Evolutionary conservation across 2,113 vertebrate genomes (phyloP).

Genomic region (Probosciger aterrimus): DNA sequence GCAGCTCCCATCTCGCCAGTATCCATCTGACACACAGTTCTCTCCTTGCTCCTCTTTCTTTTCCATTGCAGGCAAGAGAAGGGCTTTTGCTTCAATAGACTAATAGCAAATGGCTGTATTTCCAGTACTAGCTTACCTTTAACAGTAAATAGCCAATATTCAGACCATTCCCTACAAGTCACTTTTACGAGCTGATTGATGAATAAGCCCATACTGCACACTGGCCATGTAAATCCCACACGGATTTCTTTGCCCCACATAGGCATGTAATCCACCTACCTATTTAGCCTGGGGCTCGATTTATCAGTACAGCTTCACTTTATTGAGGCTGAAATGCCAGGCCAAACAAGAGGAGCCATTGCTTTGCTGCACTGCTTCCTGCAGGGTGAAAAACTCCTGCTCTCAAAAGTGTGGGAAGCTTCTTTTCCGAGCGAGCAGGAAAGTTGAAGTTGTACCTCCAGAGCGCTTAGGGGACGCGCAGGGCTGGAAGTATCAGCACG

Average conservation of each 20-base stretch:
- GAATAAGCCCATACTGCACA: background rate
- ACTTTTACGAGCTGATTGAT: background rate
- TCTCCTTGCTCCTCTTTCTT: background rate
- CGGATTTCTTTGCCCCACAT: background rate
- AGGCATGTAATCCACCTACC: background rate
- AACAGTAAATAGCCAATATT: background rate
- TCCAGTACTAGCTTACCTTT: background rate
- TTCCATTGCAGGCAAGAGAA: background rate
- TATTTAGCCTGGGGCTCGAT: background rate
- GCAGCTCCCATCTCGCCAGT: background rate
- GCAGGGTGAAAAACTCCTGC: background rate
- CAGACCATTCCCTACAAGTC: background rate
- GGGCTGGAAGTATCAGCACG: constrained; percentile 34
- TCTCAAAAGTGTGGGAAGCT: background rate
- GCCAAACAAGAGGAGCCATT: background rate
- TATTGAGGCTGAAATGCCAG: constrained; percentile 2
- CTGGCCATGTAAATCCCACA: background rate
- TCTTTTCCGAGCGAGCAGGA: background rate
- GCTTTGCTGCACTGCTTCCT: background rate
- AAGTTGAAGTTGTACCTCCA: constrained; percentile 1
- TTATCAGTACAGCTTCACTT: background rate
- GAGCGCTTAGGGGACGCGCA: background rate
- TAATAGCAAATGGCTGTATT: background rate
- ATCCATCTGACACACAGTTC: background rate
- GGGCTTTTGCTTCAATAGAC: background rate